These are phyloP conservation scores for Tragopan temminckii DNA, from an alignment of 2,797 vertebrate species.

Conservation along the genomic window DNA sequence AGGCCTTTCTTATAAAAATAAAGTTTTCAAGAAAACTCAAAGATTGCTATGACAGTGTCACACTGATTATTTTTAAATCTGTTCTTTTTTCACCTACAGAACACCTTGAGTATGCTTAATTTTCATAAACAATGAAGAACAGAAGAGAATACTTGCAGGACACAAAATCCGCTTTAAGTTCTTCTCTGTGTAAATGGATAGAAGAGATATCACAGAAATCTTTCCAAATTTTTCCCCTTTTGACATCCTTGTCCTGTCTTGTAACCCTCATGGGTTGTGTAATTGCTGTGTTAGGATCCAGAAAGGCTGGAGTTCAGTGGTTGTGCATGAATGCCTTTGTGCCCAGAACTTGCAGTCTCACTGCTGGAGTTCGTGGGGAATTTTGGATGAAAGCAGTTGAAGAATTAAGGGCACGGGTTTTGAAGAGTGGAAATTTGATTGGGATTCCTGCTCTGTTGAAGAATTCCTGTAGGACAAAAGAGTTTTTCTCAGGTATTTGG, in stretches of 20 bases:
- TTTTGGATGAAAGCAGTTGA: background rate
- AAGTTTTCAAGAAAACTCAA: background rate
- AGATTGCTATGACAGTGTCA: background rate
- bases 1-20: background rate
- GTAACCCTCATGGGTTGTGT: accelerated
- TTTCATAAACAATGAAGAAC: background rate
- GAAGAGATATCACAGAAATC: background rate
- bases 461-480: background rate
- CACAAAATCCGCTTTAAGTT: background rate
- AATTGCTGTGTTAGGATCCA: background rate
- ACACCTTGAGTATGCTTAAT: background rate
- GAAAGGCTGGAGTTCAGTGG: background rate
- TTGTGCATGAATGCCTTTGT: accelerated
- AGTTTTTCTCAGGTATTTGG: background rate
- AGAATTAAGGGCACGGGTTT: accelerated
- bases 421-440: background rate
- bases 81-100: background rate
- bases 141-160: background rate
- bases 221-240: background rate
- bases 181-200: background rate
- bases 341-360: too few species aligned
- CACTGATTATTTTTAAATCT: background rate
- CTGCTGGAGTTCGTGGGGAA: background rate
- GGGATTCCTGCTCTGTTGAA: background rate
- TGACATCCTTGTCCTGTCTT: background rate